Conservation (phyloP, 2,888 invertebrate species). For the Hecatera dysodea region DNA sequence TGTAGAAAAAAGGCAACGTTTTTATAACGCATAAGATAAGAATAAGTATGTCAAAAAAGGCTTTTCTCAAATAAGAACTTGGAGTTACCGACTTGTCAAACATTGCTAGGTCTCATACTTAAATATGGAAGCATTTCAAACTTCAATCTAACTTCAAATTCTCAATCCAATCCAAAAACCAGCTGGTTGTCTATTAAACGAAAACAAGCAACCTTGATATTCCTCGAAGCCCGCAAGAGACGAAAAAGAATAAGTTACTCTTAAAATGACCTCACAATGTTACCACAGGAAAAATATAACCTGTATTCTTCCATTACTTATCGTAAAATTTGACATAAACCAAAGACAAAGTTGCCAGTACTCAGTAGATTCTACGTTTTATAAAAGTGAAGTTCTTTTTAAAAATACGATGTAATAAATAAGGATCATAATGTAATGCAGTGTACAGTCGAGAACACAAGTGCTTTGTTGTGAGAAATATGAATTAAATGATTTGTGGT, state of each 20-base stretch:
- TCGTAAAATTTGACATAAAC: constrained; percentile 38
- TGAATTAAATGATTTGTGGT: constrained; percentile 38
- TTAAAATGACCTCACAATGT: constrained; percentile 28
- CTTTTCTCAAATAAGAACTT: too few species aligned
- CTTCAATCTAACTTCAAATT: neutral
- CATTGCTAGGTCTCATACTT: too few species aligned
- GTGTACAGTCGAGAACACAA: constrained; percentile 51
- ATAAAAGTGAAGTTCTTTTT: constrained; percentile 59
- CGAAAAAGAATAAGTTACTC: neutral
- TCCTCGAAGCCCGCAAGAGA: neutral
- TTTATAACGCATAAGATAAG: too few species aligned
- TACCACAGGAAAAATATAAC: constrained; percentile 34
- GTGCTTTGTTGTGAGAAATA: constrained; percentile 37
- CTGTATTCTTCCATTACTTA: constrained; percentile 29
- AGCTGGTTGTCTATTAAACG: neutral
- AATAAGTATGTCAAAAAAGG: too few species aligned
- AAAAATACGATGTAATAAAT: constrained; percentile 66
- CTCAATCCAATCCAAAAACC: neutral
- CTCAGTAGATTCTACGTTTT: constrained; percentile 47
- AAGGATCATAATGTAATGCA: constrained; percentile 52
- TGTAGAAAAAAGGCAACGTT: too few species aligned
- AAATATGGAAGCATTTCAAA: too few species aligned
- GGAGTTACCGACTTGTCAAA: too few species aligned
- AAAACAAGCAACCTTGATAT: too few species aligned
- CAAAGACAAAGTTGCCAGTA: constrained; percentile 44